Conservation (phyloP, 2,113 vertebrate genomes). For the Lepus americanus region DNA sequence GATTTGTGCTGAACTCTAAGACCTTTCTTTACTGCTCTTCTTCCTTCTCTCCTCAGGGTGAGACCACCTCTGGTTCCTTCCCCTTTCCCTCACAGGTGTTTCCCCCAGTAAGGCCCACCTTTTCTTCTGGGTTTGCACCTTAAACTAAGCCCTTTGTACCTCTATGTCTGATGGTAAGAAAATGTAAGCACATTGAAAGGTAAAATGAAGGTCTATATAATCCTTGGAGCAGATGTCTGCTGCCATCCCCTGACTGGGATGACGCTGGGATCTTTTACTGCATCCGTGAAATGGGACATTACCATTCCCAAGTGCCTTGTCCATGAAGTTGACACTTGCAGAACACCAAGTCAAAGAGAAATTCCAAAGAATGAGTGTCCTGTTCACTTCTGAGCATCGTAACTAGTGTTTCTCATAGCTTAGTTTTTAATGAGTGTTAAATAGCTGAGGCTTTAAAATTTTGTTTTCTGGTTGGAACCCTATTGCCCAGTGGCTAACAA, state of each 20-base stretch:
- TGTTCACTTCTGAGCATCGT: not conserved
- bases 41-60: not conserved
- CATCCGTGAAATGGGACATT: not conserved
- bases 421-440: not conserved
- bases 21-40: accelerated
- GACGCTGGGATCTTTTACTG: not conserved
- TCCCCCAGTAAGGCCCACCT: not conserved
- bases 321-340: not conserved
- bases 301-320: not conserved
- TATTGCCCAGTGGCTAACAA: not conserved
- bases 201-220: not conserved
- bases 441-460: not conserved
- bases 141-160: not conserved
- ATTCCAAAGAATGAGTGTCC: not conserved
- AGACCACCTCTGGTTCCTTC: not conserved
- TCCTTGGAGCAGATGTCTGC: no score
- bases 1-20: not conserved
- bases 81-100: not conserved
- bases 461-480: not conserved
- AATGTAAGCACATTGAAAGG: not conserved
- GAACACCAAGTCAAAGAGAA: not conserved
- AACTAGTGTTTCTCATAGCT: not conserved
- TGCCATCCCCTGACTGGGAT: no score
- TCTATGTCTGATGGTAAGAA: not conserved
- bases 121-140: not conserved